A percentile compares a stretch with the other conserved stretches of the same genome.
These are phyloP conservation scores for Notothenia coriiceps DNA, from an alignment of 2,113 vertebrate genomes.

Conservation along the genomic window DNA sequence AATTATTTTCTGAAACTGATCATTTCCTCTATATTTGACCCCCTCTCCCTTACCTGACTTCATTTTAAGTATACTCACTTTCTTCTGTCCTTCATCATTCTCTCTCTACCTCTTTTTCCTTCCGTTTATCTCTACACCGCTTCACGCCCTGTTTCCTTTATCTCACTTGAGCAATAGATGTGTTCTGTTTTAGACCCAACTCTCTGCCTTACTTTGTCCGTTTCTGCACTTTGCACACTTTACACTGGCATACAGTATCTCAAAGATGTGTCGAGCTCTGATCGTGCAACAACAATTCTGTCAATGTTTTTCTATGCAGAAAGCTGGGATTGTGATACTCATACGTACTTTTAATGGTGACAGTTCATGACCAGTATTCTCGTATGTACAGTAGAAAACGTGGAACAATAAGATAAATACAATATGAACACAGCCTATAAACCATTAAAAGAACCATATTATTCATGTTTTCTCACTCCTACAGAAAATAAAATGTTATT, in stretches of 20 bases:
- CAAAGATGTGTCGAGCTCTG: constrained; percentile 40
- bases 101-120: constrained; percentile 62
- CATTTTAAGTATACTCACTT: not conserved
- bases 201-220: constrained; percentile 78
- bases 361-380: constrained; percentile 27
- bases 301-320: constrained; percentile 82
- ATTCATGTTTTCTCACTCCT: constrained; percentile 59
- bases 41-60: constrained; percentile 10
- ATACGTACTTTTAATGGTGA: not conserved
- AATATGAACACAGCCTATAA: constrained; percentile 28
- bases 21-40: not conserved
- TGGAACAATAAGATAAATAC: constrained; percentile 2
- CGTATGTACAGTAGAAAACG: constrained; percentile 5
- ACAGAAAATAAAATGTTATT: constrained; percentile 37
- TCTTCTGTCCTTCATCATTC: constrained; percentile 12
- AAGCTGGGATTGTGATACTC: constrained; percentile 48
- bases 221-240: constrained; percentile 76
- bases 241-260: constrained; percentile 46
- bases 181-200: constrained; percentile 57
- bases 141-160: constrained; percentile 31
- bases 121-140: constrained; percentile 14
- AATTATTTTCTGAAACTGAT: constrained; percentile 32
- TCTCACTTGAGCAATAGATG: constrained; percentile 74
- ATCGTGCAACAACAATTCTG: constrained; percentile 47
- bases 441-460: constrained; percentile 45